Evolutionary conservation across 92 coral and sea anemone genomes (phyloP).

Genomic region (Umimayanthus chanpuru): DNA sequence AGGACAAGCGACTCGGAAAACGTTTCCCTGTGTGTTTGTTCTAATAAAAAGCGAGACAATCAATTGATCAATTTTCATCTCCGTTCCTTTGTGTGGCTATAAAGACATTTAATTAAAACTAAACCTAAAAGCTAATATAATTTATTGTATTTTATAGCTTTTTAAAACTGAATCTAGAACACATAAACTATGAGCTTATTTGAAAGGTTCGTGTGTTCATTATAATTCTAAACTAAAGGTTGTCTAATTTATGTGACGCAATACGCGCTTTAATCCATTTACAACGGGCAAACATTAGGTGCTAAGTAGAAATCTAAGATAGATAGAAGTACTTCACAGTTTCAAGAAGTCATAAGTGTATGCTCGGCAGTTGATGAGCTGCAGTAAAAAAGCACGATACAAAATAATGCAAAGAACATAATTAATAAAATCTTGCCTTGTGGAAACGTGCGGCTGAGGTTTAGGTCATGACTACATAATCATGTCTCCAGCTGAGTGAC

Average conservation of each 20-base stretch:
- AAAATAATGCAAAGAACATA: neutral
- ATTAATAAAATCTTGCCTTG: neutral
- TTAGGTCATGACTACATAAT: neutral
- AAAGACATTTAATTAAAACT: conserved; percentile 1
- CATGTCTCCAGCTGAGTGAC: neutral
- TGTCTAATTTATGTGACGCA: neutral
- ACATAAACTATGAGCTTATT: neutral
- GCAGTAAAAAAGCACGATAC: neutral
- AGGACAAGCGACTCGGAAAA: neutral
- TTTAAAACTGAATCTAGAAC: neutral
- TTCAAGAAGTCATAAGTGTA: neutral
- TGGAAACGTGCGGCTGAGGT: neutral
- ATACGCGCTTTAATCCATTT: neutral
- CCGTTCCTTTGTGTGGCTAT: neutral
- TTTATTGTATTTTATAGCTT: neutral
- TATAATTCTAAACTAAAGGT: neutral
- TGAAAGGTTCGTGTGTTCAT: neutral
- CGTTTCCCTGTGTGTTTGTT: neutral
- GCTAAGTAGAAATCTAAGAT: neutral
- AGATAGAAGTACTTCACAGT: neutral
- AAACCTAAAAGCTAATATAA: neutral
- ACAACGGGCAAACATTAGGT: neutral
- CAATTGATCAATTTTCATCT: neutral
- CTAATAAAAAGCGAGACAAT: neutral
- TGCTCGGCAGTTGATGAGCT: neutral